These are phyloP conservation scores for Guaruba guarouba DNA, from an alignment of 2,113 vertebrate species.

Conservation along the genomic window DNA sequence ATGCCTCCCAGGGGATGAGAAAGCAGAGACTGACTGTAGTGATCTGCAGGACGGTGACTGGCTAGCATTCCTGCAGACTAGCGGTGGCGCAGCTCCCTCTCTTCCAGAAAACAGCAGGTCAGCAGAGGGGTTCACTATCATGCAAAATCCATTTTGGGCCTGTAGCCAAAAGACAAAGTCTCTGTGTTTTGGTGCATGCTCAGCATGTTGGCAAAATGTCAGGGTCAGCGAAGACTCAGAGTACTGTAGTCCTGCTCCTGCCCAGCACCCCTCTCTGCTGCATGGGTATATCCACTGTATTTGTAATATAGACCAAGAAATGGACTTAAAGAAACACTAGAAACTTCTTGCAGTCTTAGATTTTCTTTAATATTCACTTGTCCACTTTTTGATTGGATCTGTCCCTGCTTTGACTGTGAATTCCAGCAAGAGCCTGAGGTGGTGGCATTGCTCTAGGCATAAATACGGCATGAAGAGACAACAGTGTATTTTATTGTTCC, in stretches of 20 bases:
- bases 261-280: background rate
- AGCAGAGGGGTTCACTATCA: background rate
- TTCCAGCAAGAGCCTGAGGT: constrained; percentile 51
- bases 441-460: constrained; percentile 61
- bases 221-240: background rate
- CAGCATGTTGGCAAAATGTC: background rate
- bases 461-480: constrained; percentile 71
- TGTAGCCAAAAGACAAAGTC: background rate
- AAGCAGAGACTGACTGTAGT: background rate
- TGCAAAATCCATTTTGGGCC: background rate
- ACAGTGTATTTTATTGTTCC: constrained; percentile 72
- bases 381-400: constrained; percentile 41
- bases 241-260: background rate
- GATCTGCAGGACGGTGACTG: background rate
- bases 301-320: background rate
- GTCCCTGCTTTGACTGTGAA: constrained; percentile 48
- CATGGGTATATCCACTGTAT: background rate
- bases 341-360: background rate
- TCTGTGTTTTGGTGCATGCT: background rate
- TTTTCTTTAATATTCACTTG: constrained; percentile 34
- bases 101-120: background rate
- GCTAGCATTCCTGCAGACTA: background rate
- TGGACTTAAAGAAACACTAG: background rate
- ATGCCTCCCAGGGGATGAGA: background rate
- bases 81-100: background rate